Base-by-base conservation (phyloP, 2,888 invertebrate genomes). In the Trissoscelio sp. region DNA sequence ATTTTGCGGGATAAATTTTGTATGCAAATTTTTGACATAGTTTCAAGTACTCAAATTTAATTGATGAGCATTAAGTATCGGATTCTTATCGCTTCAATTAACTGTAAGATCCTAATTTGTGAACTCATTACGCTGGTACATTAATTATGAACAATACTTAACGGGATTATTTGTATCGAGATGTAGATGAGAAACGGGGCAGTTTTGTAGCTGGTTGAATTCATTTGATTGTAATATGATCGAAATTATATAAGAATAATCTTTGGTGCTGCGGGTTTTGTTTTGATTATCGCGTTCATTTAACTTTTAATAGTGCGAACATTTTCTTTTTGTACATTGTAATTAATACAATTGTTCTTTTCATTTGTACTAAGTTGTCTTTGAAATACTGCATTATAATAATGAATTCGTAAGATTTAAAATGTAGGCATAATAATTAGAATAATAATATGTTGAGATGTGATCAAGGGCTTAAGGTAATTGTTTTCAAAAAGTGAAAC, bases 161-260 rank as follows among this genome's bases (percentile, higher is more conserved):
- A 77, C 67, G 60, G 67, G 37, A n/a, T 14, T 11, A 18, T 69
- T 46, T 53, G 18, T 51, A 53, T 69, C 20, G 5, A 44, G 48
- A 53, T 69, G 34, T 44, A 48, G 51, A 69, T 69, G 77, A 69
- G 69, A 77, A 77, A 9, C 28, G 34, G 77, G 20, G 20, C 60
- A 69, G 53, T 69, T 69, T 77, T 9, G 28, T 37, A 57, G 2
- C 39, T 22, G 28, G 24, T 34, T 62, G 28, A 72, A 73, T 60
- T 20, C n/a, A 22, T 5, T 58, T 51, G n/a, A 34, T 39, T 75
- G 3, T n/a, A 67, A 31, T 51, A 31, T 28, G 20, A 48, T 11
- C 31, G 20, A 66, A 62, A 31, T 24, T 24, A n/a, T n/a, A n/a
- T n/a, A n/a, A n/a, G n/a, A n/a, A n/a, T n/a, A n/a, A n/a, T n/a